A percentile compares a stretch with the other conserved stretches of the same genome.
phyloP scores from a whole-genome alignment of 2,797 vertebrate genomes.

The Chelonia mydas region DNA sequence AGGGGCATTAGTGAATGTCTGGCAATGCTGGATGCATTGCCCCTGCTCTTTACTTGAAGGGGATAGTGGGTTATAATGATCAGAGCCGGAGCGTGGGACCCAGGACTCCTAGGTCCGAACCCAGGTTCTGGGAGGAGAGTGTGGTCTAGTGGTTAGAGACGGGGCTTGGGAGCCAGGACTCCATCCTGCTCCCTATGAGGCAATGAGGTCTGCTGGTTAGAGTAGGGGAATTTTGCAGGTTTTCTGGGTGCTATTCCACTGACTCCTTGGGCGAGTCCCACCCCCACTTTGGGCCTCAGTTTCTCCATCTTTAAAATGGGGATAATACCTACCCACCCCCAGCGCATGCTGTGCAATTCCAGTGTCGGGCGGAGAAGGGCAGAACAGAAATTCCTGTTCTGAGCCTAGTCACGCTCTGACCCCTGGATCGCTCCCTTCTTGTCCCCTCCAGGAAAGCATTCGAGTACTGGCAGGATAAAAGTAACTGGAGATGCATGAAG shows the following conservation, averaged over 20 bases:
- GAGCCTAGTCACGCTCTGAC: background rate
- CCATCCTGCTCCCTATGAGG: background rate
- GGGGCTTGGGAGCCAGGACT: background rate
- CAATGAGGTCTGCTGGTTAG: background rate
- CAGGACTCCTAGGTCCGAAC: background rate
- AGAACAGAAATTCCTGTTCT: background rate
- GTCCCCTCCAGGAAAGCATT: background rate
- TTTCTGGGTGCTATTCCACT: background rate
- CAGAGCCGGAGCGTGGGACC: background rate
- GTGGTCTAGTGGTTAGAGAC: background rate
- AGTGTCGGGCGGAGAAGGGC: background rate
- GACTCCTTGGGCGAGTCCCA: background rate
- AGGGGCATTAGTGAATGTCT: background rate
- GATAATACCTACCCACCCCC: background rate
- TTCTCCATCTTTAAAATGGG: background rate
- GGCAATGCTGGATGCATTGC: background rate
- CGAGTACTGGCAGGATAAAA: conserved; percentile 47
- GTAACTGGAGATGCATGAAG: conserved; percentile 49
- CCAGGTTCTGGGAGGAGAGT: background rate
- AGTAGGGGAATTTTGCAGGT: background rate
- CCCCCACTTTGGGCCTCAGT: background rate
- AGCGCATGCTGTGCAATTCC: background rate
- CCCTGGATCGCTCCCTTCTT: background rate
- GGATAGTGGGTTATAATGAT: background rate
- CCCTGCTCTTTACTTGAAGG: background rate